Percentiles rank a stretch among this genome's conserved stretches.
phyloP scores from a whole-genome alignment of 2,113 vertebrate species.

The Neolamprologus kungweensis region DNA sequence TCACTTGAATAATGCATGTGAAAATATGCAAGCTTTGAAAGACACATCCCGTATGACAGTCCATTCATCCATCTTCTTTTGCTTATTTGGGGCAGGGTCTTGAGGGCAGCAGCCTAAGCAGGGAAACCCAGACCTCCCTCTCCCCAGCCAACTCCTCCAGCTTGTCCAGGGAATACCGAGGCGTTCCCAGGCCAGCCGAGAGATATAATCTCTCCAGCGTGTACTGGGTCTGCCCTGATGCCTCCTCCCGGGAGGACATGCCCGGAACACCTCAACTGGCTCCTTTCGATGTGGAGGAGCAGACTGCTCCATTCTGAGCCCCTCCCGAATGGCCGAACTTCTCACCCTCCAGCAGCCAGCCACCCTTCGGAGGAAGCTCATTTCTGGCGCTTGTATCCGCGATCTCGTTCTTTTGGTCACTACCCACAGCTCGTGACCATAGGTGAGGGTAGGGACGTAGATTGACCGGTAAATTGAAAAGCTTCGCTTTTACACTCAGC shows the following conservation, averaged over 20 bases:
- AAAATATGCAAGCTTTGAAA: too few species aligned
- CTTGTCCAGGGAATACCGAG: neutral
- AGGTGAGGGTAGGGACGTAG: neutral
- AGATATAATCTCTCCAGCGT: neutral
- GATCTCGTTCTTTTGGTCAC: neutral
- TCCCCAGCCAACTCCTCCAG: too few species aligned
- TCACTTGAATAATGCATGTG: too few species aligned
- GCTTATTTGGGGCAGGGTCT: too few species aligned
- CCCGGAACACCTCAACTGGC: neutral
- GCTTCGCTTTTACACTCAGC: neutral
- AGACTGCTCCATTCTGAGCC: neutral
- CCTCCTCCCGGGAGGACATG: rapidly evolving
- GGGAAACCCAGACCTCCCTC: too few species aligned
- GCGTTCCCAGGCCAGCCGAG: rapidly evolving
- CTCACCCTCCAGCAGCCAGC: neutral
- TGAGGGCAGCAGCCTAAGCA: too few species aligned
- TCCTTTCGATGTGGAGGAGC: neutral
- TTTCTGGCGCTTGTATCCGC: neutral
- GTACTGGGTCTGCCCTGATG: neutral
- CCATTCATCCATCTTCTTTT: too few species aligned
- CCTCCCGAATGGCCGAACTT: rapidly evolving
- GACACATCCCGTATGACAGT: too few species aligned
- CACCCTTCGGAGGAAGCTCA: neutral
- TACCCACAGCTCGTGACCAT: neutral
- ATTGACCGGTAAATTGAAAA: neutral